Evolutionary conservation across 2,888 invertebrate genomes (phyloP).

Genomic region (Aporophyla nigra): DNA sequence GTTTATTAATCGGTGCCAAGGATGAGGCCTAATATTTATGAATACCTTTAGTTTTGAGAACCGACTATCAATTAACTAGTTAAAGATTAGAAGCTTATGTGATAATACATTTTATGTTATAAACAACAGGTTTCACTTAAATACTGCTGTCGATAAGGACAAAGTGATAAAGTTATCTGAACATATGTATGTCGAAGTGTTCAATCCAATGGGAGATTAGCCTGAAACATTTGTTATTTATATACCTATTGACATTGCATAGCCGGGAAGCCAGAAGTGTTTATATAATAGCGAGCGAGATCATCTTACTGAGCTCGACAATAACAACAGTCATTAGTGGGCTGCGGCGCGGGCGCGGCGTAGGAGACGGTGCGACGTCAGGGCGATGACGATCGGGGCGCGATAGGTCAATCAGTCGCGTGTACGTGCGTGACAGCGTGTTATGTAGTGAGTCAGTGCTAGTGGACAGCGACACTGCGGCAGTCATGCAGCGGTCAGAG

Average conservation of each 20-base stretch:
- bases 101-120: conserved; percentile 68
- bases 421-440: conserved; percentile 61
- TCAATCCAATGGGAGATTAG: conserved; percentile 62
- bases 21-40: conserved; percentile 75
- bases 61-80: conserved; percentile 66
- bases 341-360: conserved; percentile 40
- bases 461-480: conserved; percentile 47
- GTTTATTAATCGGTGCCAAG: conserved; percentile 77
- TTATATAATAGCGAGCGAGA: conserved; percentile 71
- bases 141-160: conserved; percentile 79
- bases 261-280: conserved; percentile 57
- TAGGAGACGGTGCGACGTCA: conserved; percentile 66
- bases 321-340: conserved; percentile 63
- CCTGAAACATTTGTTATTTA: conserved; percentile 68
- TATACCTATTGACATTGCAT: conserved; percentile 66
- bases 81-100: conserved; percentile 67
- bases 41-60: conserved; percentile 49
- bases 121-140: conserved; percentile 76
- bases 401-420: conserved; percentile 62
- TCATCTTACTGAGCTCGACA: conserved; percentile 67
- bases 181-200: conserved; percentile 70
- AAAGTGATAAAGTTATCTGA: conserved; percentile 79
- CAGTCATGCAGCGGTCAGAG: conserved; percentile 89
- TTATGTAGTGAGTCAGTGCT: conserved; percentile 72
- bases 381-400: conserved; percentile 64